phyloP scores from a whole-genome alignment of 2,797 vertebrate species.

The Hemitrygon akajei region DNA sequence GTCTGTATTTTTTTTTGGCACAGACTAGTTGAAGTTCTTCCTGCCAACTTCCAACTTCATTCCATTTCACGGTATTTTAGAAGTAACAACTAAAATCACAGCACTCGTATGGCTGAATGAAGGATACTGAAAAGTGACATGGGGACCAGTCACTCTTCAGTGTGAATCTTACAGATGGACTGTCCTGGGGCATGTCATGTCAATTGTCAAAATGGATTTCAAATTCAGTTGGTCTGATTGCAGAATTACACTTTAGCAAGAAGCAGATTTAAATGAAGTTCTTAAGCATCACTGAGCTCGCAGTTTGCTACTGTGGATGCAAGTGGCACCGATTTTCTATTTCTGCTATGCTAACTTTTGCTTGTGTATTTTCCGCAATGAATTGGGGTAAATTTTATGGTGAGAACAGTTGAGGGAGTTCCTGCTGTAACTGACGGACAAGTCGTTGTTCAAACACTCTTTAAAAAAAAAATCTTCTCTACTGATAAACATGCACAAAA shows the following conservation, averaged over 20 bases:
- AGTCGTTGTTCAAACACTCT: background rate
- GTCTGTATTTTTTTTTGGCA: constrained; percentile 14
- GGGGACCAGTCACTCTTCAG: background rate
- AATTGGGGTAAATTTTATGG: background rate
- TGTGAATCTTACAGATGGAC: background rate
- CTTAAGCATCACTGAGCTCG: background rate
- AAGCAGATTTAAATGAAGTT: background rate
- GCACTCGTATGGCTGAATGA: background rate
- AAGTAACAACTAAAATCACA: background rate
- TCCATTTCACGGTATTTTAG: background rate
- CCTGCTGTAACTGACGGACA: background rate
- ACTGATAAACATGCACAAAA: background rate
- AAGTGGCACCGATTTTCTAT: background rate
- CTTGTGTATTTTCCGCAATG: background rate
- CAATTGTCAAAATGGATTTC: background rate
- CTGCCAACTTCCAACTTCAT: constrained; percentile 17
- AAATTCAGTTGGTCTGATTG: background rate
- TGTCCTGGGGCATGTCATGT: background rate
- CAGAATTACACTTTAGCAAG: background rate
- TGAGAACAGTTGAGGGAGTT: background rate
- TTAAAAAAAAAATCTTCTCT: background rate
- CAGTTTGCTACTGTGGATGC: background rate
- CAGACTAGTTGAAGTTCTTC: background rate
- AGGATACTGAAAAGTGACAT: background rate
- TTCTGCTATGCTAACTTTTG: background rate